Evolutionary conservation across 2,888 invertebrate genomes (phyloP).

Genomic region (Eupithecia abbreviata): DNA sequence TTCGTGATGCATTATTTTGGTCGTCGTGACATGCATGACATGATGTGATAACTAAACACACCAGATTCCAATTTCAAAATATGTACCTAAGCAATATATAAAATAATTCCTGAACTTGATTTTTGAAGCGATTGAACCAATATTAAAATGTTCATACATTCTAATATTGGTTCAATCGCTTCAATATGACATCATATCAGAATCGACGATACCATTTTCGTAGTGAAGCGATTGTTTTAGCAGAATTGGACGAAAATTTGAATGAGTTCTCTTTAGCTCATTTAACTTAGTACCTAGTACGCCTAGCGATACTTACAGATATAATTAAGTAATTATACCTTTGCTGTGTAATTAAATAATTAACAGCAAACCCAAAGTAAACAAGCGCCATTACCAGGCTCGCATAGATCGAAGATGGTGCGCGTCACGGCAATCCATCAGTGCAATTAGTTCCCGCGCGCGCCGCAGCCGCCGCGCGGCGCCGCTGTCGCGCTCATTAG

Average conservation of each 20-base stretch:
- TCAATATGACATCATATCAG: not conserved
- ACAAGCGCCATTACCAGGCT: slow-evolving; percentile 42
- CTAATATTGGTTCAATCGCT: too few species aligned
- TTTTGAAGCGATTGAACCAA: too few species aligned
- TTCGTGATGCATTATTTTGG: slow-evolving; percentile 39
- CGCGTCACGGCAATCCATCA: slow-evolving; percentile 73
- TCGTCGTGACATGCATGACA: not conserved
- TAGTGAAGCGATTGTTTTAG: not conserved
- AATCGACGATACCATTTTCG: not conserved
- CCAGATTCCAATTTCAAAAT: not conserved
- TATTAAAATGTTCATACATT: too few species aligned
- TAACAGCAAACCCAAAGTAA: not conserved
- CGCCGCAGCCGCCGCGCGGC: slow-evolving; percentile 71
- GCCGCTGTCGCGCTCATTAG: slow-evolving; percentile 80
- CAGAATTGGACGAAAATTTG: not conserved
- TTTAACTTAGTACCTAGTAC: not conserved
- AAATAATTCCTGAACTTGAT: not conserved
- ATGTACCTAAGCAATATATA: not conserved
- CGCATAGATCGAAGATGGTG: slow-evolving; percentile 48
- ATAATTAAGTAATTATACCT: not conserved
- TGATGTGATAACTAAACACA: not conserved
- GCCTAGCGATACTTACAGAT: not conserved
- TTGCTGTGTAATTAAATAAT: not conserved
- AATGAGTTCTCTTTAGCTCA: not conserved
- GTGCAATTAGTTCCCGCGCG: slow-evolving; percentile 75